Evolutionary conservation across 1,140 invertebrate genomes (phyloP).

Genomic region (Plutomurus gul): DNA sequence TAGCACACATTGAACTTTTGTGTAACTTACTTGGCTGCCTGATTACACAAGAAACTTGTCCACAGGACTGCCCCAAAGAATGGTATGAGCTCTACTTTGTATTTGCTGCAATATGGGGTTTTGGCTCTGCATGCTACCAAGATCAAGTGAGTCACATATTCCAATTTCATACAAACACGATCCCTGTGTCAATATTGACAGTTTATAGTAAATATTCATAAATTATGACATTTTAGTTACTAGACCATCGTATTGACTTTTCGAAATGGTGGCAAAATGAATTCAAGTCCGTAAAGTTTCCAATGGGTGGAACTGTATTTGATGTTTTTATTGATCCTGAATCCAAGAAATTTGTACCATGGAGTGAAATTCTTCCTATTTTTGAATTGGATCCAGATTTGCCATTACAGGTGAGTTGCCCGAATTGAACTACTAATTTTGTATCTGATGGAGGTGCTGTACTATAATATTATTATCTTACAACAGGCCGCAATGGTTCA

Average conservation of each 20-base stretch:
- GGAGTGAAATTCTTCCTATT: conserved; percentile 84
- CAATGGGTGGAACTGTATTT: conserved; percentile 86
- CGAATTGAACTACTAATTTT: not conserved
- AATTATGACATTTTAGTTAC: conserved; percentile 58
- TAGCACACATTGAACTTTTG: conserved; percentile 91
- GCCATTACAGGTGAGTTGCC: conserved; percentile 74
- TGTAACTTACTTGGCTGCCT: conserved; percentile 87
- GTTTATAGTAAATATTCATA: no score
- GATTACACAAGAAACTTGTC: conserved; percentile 79
- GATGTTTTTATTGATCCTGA: conserved; percentile 92
- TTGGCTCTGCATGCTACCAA: conserved; percentile 92
- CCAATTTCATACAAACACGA: not conserved
- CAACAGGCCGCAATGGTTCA: conserved; percentile 83
- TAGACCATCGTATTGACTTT: conserved; percentile 90
- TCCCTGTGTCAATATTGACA: conserved; percentile 14
- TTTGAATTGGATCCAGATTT: conserved; percentile 91
- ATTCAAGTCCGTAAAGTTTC: conserved; percentile 94
- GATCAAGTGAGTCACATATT: conserved; percentile 66
- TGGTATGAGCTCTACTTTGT: conserved; percentile 95
- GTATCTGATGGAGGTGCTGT: not conserved
- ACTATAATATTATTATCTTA: not conserved
- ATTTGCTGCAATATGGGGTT: conserved; percentile 94
- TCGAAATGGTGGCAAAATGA: conserved; percentile 97
- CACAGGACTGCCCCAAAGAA: conserved; percentile 87
- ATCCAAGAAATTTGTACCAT: conserved; percentile 84